phyloP scores from a whole-genome alignment of 2,113 vertebrate genomes.

The Eonycteris spelaea region DNA sequence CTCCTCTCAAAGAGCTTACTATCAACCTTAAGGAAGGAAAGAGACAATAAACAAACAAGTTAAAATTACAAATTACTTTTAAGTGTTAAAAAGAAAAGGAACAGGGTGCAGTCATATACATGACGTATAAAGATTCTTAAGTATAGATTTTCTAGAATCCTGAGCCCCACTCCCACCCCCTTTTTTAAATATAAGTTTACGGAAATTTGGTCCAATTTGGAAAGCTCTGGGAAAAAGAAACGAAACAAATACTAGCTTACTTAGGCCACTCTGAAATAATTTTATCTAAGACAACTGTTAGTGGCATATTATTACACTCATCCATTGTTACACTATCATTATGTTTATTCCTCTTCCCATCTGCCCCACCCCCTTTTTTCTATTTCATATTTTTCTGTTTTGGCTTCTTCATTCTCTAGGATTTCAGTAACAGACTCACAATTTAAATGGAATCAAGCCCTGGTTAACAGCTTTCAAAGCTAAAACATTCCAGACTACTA shows the following conservation, averaged over 20 bases:
- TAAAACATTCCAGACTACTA: background rate
- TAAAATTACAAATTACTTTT: background rate
- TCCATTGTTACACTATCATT: background rate
- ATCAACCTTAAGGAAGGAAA: background rate
- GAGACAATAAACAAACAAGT: background rate
- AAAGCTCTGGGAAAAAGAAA: background rate
- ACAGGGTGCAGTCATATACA: background rate
- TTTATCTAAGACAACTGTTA: background rate
- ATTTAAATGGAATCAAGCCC: background rate
- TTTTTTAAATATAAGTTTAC: background rate
- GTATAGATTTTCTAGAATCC: background rate
- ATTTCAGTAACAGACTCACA: background rate
- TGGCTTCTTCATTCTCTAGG: background rate
- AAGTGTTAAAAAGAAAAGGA: background rate
- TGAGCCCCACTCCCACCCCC: background rate
- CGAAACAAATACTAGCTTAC: background rate
- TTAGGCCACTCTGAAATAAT: background rate
- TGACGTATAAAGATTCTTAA: background rate
- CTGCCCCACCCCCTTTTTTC: background rate
- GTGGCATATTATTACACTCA: background rate
- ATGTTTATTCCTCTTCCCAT: background rate
- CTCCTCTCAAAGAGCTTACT: background rate
- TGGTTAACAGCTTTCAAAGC: background rate
- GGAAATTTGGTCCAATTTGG: background rate
- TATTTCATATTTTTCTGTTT: background rate